phyloP scores from a whole-genome alignment of 2,888 invertebrate species.

The Eupithecia subfuscata region DNA sequence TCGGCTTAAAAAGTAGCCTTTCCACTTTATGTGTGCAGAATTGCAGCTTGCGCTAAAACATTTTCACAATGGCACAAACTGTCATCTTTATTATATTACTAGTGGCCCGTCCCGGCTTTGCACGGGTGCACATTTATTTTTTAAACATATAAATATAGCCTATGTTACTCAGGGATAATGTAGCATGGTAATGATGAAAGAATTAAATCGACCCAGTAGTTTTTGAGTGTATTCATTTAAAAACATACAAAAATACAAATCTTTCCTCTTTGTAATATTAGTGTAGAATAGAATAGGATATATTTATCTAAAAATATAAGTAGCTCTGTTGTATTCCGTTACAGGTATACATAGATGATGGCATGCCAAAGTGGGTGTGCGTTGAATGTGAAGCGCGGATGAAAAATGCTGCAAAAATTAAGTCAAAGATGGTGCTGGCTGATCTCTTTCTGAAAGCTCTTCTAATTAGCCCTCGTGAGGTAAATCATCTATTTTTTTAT shows the following conservation, averaged over 20 bases:
- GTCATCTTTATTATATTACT: background rate
- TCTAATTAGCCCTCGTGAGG: background rate
- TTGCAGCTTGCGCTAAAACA: background rate
- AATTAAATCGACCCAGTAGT: too few species aligned
- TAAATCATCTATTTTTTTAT: background rate
- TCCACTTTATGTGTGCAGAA: background rate
- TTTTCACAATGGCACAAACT: background rate
- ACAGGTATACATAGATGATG: background rate
- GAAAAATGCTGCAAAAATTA: background rate
- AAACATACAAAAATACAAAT: too few species aligned
- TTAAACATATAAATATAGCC: too few species aligned
- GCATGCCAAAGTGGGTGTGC: conserved; percentile 6
- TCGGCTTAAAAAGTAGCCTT: background rate
- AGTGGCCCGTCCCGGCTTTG: too few species aligned
- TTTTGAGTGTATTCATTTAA: too few species aligned
- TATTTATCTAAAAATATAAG: too few species aligned
- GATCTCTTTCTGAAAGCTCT: background rate
- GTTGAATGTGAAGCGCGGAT: background rate
- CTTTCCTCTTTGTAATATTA: too few species aligned
- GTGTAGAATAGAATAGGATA: too few species aligned
- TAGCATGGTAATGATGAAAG: too few species aligned
- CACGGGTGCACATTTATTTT: too few species aligned
- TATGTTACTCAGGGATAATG: too few species aligned
- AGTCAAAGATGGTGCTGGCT: background rate
- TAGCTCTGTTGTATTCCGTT: background rate